A percentile compares a stretch with the other conserved stretches of the same genome.
Conservation (phyloP, 2,113 vertebrate genomes). For the Mus pahari region DNA sequence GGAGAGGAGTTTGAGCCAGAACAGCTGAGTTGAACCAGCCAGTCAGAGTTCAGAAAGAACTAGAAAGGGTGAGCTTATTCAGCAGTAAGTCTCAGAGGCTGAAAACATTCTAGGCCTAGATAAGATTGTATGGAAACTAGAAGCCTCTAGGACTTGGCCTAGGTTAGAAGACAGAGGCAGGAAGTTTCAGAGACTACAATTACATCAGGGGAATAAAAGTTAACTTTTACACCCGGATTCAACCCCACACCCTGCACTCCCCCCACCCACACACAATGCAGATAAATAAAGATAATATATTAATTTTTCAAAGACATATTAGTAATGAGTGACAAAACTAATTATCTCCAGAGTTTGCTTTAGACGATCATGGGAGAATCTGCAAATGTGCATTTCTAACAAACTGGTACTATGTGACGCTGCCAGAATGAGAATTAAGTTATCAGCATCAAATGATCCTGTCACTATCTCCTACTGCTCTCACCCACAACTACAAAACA, state of each 20-base stretch:
- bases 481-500: neutral
- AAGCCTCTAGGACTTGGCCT: too few species aligned
- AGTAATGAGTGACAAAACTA: neutral
- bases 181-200: too few species aligned
- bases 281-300: neutral
- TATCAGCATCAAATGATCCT: neutral
- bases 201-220: too few species aligned
- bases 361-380: neutral
- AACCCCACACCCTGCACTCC: neutral
- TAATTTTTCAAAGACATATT: constrained; percentile 6
- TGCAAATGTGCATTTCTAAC: neutral
- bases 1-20: too few species aligned
- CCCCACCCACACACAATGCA: neutral
- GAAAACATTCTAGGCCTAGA: too few species aligned
- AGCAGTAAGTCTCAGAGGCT: too few species aligned
- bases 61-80: too few species aligned
- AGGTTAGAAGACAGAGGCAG: too few species aligned
- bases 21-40: too few species aligned
- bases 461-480: neutral
- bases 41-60: too few species aligned
- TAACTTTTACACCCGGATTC: too few species aligned
- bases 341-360: neutral
- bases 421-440: neutral
- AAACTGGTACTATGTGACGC: neutral
- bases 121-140: too few species aligned